Conservation (phyloP, 2,888 invertebrate species). For the Lepidocyrtoides sp. region DNA sequence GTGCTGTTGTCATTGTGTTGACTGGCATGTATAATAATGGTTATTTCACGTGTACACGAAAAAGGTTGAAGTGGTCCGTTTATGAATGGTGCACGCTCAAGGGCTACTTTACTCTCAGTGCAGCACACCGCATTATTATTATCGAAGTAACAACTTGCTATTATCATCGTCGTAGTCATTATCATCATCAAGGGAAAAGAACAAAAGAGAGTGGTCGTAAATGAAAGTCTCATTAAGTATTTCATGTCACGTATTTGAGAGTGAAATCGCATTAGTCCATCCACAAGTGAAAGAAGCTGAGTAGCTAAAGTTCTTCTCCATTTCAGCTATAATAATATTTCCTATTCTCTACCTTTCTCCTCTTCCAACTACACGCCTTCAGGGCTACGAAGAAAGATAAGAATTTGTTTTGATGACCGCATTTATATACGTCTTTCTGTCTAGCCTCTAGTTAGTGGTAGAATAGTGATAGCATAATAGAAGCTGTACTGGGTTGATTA, state of each 20-base stretch:
- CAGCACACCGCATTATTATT: slow-evolving; percentile 21
- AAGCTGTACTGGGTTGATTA: neutral
- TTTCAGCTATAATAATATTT: neutral
- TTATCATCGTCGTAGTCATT: slow-evolving; percentile 17
- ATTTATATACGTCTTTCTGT: neutral
- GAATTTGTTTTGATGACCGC: slow-evolving; percentile 56
- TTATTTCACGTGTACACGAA: neutral
- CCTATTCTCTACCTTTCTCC: neutral
- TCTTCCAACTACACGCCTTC: neutral
- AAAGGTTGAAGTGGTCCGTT: neutral
- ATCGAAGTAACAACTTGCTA: slow-evolving; percentile 40
- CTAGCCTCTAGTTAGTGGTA: neutral
- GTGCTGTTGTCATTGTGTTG: neutral
- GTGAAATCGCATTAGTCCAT: slow-evolving; percentile 62
- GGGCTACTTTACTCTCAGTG: slow-evolving; percentile 16
- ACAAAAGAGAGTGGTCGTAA: slow-evolving; percentile 46
- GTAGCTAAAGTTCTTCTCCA: slow-evolving; percentile 19
- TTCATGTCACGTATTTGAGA: slow-evolving; percentile 59
- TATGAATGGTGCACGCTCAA: neutral
- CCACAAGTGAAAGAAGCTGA: slow-evolving; percentile 15
- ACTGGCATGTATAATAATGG: slow-evolving; percentile 8
- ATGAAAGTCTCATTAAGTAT: slow-evolving; percentile 69
- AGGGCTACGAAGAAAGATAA: neutral
- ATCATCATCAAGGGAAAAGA: slow-evolving; percentile 22
- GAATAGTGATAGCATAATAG: neutral